Evolutionary conservation across 2,797 vertebrate genomes (phyloP), one percentile per base, ranked within the genome.

Genomic region (Chloroceryle inda): DNA sequence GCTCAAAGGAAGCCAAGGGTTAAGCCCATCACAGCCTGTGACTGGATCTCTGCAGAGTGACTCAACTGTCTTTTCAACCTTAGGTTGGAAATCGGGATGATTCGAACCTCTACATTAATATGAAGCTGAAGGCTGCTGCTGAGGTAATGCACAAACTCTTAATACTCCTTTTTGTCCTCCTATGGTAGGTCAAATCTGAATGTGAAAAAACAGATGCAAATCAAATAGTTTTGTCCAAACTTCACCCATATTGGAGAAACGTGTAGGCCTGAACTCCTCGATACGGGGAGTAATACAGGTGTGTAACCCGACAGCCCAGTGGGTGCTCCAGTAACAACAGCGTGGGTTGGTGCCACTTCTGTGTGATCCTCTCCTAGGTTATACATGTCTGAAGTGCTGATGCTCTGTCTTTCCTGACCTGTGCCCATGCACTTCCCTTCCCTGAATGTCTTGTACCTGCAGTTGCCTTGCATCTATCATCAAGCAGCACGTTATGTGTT

Each of bases 81-180:
- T 97, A 99, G 99, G 99, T 99, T 97, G 99, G 99, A 91, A 97
- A 99, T 97, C 97, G 99, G 59, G 99, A 99, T 68, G 99, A 99
- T 98, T 99, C 99, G 23, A 99, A 99, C 96, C 98, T 99, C 88
- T 99, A 99, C 97, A 99, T 99, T 97, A 99, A 98, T 87, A 98
- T 99, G 99, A 99, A 99, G 97, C 91, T 99, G 92, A 99, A 99
- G 95, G 99, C 99, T 92, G 99, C 99, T 84, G 98, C 98, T 71
- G 99, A 99, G 99, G 99, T 99, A 98, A 98, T 78, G 17, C 53
- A 77, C 50, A n/a, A 56, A 53, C 31, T 78, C 71, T 14, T 38
- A 27, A 42, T 42, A 22, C n/a, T 73, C 31, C n/a, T 33, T 89
- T 77, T 59, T 76, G 35, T 12, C 23, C 6, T 67, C 33, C 55